A percentile compares a stretch with the other conserved stretches of the same genome.
These are phyloP conservation scores for Drosophila eohydei DNA, from an alignment of 2,888 invertebrate genomes.

Conservation along the genomic window DNA sequence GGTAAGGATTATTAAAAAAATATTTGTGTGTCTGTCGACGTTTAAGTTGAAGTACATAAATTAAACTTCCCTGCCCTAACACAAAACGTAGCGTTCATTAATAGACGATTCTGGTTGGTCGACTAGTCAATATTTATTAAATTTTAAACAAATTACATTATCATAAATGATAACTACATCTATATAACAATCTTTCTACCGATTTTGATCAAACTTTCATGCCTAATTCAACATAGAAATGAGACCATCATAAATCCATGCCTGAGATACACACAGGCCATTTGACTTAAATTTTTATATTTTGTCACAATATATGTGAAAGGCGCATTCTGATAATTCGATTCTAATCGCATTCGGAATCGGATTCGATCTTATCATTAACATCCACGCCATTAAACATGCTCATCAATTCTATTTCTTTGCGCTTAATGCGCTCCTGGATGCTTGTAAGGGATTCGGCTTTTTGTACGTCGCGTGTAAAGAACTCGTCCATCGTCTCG, in stretches of 20 bases:
- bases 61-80: no score
- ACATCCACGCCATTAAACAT: constrained; percentile 72
- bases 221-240: background rate
- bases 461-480: constrained; percentile 67
- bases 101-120: no score
- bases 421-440: constrained; percentile 74
- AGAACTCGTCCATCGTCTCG: constrained; percentile 78
- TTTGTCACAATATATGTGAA: background rate
- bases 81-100: no score
- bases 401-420: constrained; percentile 78
- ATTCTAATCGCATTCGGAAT: constrained; percentile 26
- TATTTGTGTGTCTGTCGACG: background rate
- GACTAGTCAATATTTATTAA: background rate
- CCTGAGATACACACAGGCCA: background rate
- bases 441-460: constrained; percentile 76
- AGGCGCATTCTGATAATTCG: background rate
- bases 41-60: no score
- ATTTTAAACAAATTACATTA: background rate
- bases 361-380: constrained; percentile 23
- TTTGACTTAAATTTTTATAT: constrained; percentile 5
- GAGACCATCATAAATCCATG: background rate
- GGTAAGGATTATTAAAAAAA: background rate
- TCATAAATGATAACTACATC: background rate
- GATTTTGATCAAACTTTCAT: background rate
- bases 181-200: background rate